Percentiles rank a stretch among this genome's conserved stretches.
These are phyloP conservation scores for Malurus splendens DNA, from an alignment of 2,797 vertebrate species.

Conservation along the genomic window DNA sequence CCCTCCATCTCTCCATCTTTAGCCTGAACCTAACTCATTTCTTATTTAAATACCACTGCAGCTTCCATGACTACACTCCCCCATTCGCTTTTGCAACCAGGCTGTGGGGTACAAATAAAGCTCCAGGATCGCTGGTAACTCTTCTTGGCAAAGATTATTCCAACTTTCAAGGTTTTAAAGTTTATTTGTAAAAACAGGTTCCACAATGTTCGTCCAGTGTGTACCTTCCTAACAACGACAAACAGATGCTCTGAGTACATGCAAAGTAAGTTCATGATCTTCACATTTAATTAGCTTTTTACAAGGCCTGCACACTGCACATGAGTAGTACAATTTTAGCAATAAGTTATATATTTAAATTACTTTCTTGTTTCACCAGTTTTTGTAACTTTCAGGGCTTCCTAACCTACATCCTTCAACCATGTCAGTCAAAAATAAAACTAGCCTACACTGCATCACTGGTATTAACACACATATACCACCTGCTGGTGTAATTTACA, in stretches of 20 bases:
- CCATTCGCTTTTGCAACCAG: background rate
- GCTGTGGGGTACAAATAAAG: background rate
- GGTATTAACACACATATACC: background rate
- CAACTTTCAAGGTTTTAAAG: background rate
- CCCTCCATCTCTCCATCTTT: background rate
- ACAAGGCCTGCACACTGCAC: background rate
- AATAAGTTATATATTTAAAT: background rate
- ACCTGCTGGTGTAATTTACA: background rate
- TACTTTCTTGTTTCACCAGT: background rate
- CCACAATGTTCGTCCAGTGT: background rate
- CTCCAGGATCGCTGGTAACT: background rate
- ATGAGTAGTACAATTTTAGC: background rate
- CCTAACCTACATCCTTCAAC: background rate
- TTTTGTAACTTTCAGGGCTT: background rate
- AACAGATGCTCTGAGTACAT: background rate
- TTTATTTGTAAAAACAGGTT: background rate
- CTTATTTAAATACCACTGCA: background rate
- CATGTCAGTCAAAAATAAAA: background rate
- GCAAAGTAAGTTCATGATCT: background rate
- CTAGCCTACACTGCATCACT: background rate
- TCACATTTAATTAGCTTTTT: background rate
- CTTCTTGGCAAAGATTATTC: background rate
- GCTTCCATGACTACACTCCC: background rate
- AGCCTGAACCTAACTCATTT: background rate
- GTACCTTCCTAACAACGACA: background rate